These are phyloP conservation scores for Crambe crambe DNA, from an alignment of 37 sponge, comb jelly and placozoan species.

Conservation along the genomic window DNA sequence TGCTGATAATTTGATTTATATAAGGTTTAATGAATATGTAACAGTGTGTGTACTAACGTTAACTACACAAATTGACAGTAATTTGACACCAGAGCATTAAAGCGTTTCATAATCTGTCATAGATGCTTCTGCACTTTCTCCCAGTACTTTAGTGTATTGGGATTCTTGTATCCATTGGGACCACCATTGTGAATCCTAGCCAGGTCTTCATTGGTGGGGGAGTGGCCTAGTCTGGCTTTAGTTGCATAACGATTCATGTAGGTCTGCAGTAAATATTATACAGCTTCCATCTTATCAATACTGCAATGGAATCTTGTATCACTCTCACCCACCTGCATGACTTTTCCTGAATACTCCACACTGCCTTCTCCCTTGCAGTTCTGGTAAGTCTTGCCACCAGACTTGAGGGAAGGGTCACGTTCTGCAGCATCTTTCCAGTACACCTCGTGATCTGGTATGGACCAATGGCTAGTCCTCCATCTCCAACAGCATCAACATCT, in stretches of 20 bases:
- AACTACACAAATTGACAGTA: no score
- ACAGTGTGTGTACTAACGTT: no score
- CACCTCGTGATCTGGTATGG: constrained; percentile 14
- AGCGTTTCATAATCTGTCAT: neutral
- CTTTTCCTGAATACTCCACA: constrained; percentile 1
- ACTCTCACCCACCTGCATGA: constrained; percentile 30
- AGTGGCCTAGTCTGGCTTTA: neutral
- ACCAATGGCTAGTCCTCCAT: neutral
- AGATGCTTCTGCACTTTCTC: neutral
- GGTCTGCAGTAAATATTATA: neutral
- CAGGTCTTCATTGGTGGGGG: constrained; percentile 1
- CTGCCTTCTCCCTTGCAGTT: constrained; percentile 13
- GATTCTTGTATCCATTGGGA: neutral
- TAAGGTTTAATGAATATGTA: no score
- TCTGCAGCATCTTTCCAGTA: constrained; percentile 10
- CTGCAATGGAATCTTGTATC: neutral
- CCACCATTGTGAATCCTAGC: no score
- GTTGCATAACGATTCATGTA: constrained; percentile 11
- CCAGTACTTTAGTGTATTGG: no score
- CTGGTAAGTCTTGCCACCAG: constrained; percentile 3
- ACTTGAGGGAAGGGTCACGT: neutral
- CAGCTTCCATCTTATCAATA: neutral
- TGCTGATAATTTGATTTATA: no score
- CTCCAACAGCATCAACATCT: constrained; percentile 1
- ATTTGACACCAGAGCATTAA: no score